Percentiles rank a stretch among this genome's conserved stretches.
phyloP scores from a whole-genome alignment of 2,797 vertebrate genomes.

The Siniperca scherzeri region DNA sequence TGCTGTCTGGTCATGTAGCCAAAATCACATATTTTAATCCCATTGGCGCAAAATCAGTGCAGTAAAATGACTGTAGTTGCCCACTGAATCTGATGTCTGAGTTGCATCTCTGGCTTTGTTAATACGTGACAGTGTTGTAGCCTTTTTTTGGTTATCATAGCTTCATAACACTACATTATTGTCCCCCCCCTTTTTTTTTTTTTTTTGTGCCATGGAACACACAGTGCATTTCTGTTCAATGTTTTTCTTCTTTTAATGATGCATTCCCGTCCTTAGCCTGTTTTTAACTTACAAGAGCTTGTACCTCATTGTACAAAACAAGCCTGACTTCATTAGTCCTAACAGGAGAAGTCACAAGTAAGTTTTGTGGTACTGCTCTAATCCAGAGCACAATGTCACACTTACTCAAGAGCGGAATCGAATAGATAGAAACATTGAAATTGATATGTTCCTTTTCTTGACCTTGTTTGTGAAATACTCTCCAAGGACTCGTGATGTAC shows the following conservation, averaged over 20 bases:
- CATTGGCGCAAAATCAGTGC: neutral
- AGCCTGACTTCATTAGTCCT: neutral
- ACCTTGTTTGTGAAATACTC: slow-evolving; percentile 5
- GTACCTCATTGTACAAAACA: neutral
- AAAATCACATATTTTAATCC: neutral
- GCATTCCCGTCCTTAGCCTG: neutral
- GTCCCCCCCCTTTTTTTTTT: neutral
- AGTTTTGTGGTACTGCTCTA: neutral
- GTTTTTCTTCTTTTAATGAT: neutral
- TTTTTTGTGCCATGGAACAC: neutral
- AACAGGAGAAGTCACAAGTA: slow-evolving; percentile 1
- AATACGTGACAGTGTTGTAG: neutral
- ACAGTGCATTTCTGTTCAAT: neutral
- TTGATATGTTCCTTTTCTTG: neutral
- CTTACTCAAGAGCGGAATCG: neutral
- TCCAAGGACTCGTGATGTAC: neutral
- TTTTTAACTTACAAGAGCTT: neutral
- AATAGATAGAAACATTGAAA: neutral
- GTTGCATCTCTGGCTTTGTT: neutral
- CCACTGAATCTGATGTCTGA: neutral
- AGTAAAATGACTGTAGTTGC: neutral
- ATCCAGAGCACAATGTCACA: neutral
- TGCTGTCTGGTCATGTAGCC: neutral
- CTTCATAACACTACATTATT: neutral
- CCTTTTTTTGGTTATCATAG: neutral